These are phyloP conservation scores for Hirtodrosophila trivittata DNA, from an alignment of 2,888 invertebrate species.

Conservation along the genomic window DNA sequence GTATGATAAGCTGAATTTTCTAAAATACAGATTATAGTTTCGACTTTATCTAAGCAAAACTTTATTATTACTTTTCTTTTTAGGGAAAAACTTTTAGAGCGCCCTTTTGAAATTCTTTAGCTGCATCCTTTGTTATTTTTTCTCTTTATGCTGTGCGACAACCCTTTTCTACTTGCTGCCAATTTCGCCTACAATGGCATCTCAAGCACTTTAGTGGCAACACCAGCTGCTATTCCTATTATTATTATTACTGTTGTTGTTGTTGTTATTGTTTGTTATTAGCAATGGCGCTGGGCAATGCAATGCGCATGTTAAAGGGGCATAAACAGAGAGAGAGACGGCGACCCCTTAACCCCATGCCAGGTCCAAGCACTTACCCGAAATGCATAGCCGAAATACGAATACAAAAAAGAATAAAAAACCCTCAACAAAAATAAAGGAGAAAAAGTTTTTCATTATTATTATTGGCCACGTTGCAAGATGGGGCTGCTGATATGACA, in stretches of 20 bases:
- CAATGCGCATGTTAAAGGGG: constrained; percentile 54
- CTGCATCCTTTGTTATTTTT: no score
- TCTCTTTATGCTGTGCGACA: no score
- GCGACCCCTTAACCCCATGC: constrained; percentile 54
- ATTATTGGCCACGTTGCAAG: constrained; percentile 72
- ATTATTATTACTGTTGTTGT: no score
- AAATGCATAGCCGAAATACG: constrained; percentile 37
- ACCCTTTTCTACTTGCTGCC: neutral
- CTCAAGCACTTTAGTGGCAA: constrained; percentile 13
- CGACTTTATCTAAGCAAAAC: no score
- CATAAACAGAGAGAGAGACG: constrained; percentile 60
- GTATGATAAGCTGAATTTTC: no score
- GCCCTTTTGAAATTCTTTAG: no score
- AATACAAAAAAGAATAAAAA: constrained; percentile 3
- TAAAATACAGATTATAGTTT: no score
- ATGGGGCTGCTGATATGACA: constrained; percentile 63
- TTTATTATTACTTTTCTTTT: no score
- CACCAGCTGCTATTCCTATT: constrained; percentile 40
- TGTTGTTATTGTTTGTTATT: constrained; percentile 28
- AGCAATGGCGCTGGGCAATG: constrained; percentile 37
- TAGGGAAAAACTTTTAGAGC: no score
- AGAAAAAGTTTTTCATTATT: constrained; percentile 68
- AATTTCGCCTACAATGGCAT: constrained; percentile 7
- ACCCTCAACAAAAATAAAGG: neutral
- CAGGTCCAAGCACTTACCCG: constrained; percentile 41